phyloP scores from a whole-genome alignment of 2,113 vertebrate species.

The Epinephelus moara region DNA sequence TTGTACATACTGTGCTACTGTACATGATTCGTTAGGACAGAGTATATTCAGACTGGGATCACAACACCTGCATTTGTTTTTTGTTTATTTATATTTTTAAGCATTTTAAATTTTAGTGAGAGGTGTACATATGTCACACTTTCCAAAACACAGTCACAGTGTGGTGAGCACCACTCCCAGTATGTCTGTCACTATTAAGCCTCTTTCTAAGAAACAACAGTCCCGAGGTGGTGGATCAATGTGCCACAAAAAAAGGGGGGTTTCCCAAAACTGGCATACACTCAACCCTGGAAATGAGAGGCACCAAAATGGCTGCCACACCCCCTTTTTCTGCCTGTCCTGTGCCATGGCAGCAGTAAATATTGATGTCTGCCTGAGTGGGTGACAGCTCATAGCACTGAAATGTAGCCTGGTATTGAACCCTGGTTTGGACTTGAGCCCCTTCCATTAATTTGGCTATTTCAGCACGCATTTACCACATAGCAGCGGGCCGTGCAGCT shows the following conservation, averaged over 20 bases:
- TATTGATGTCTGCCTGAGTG: conserved; percentile 69
- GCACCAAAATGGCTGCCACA: conserved; percentile 26
- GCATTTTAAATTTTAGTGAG: neutral
- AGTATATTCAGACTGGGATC: neutral
- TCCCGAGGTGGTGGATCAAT: neutral
- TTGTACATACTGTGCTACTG: neutral
- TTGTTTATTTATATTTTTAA: neutral
- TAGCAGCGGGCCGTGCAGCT: conserved; percentile 66
- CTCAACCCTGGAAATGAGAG: neutral
- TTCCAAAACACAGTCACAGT: neutral
- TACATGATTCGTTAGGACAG: neutral
- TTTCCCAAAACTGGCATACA: conserved; percentile 10
- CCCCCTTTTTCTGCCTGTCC: conserved; percentile 8
- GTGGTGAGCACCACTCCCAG: neutral
- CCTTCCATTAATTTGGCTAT: conserved; percentile 80
- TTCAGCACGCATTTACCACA: conserved; percentile 72
- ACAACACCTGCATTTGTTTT: neutral
- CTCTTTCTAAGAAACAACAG: conserved; percentile 19
- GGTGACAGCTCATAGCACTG: conserved; percentile 63
- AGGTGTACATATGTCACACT: too few species aligned
- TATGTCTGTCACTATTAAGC: neutral
- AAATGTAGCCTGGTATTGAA: conserved; percentile 69
- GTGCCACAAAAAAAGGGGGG: neutral
- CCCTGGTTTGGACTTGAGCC: conserved; percentile 74
- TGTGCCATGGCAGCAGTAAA: conserved; percentile 76